Conservation (phyloP, 2,888 invertebrate genomes). For the Ramazzottius varieornatus region DNA sequence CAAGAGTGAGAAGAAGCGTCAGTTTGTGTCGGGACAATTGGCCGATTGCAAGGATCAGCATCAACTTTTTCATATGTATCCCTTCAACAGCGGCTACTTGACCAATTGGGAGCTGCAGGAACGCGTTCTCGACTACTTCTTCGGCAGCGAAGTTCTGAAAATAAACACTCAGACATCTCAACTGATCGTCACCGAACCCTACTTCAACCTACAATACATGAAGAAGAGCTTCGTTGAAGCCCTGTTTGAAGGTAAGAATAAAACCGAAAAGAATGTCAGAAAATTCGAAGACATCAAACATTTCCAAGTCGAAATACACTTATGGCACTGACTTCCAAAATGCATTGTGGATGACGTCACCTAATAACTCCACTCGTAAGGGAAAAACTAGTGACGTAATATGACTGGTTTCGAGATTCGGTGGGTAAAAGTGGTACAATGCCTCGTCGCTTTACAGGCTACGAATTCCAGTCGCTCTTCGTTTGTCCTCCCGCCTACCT, state of each 20-base stretch:
- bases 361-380: too few relatives aligned
- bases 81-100: conserved; percentile 37
- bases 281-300: background rate
- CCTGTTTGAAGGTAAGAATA: conserved; percentile 36
- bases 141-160: conserved; percentile 54
- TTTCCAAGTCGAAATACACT: too few relatives aligned
- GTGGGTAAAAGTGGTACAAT: too few relatives aligned
- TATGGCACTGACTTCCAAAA: too few relatives aligned
- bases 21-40: conserved; percentile 76
- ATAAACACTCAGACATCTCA: conserved; percentile 40
- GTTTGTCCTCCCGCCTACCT: background rate
- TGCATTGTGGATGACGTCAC: too few relatives aligned
- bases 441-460: conserved; percentile 41
- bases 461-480: conserved; percentile 50
- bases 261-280: background rate
- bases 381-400: too few relatives aligned
- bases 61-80: conserved; percentile 3
- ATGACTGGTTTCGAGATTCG: too few relatives aligned
- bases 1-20: conserved; percentile 70
- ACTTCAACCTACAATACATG: conserved; percentile 46
- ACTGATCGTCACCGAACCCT: conserved; percentile 68
- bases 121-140: conserved; percentile 78
- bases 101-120: conserved; percentile 89
- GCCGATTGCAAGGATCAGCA: conserved; percentile 48
- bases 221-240: background rate